Evolutionary conservation across 2,888 invertebrate species (phyloP).

Genomic region (Trissonchulus latispiculum): DNA sequence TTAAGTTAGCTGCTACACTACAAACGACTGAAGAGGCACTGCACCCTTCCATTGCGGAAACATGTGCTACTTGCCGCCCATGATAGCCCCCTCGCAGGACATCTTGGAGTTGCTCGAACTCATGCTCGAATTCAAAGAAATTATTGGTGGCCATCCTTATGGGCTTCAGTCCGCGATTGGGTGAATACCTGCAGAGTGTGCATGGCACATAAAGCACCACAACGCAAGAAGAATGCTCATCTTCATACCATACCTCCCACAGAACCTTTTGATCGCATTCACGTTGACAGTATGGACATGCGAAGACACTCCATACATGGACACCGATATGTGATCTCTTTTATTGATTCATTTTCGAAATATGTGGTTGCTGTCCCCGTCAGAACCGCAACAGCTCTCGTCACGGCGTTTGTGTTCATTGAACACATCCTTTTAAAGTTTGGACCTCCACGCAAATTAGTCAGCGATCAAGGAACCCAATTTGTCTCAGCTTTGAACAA

Average conservation of each 20-base stretch:
- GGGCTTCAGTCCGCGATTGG: not conserved
- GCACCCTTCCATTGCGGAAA: no score
- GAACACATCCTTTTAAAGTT: not conserved
- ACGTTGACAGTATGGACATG: not conserved
- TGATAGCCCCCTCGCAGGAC: not conserved
- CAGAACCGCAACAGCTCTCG: not conserved
- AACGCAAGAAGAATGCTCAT: not conserved
- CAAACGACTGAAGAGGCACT: no score
- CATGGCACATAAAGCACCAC: not conserved
- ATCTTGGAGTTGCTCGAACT: not conserved
- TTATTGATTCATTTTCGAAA: not conserved
- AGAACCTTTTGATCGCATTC: not conserved
- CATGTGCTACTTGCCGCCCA: not conserved
- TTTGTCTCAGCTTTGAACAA: not conserved
- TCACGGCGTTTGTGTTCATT: not conserved
- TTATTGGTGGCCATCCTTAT: not conserved
- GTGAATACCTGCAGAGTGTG: not conserved
- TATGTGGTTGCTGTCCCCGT: not conserved
- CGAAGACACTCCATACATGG: not conserved
- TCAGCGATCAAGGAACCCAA: not conserved
- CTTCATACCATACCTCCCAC: not conserved
- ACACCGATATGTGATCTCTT: not conserved
- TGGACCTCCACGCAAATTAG: not conserved
- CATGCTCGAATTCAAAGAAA: not conserved
- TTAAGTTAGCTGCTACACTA: no score